Evolutionary conservation across 1,140 invertebrate genomes (phyloP), one percentile per base, ranked within the genome.

Genomic region (Rhynchophorus ferrugineus): DNA sequence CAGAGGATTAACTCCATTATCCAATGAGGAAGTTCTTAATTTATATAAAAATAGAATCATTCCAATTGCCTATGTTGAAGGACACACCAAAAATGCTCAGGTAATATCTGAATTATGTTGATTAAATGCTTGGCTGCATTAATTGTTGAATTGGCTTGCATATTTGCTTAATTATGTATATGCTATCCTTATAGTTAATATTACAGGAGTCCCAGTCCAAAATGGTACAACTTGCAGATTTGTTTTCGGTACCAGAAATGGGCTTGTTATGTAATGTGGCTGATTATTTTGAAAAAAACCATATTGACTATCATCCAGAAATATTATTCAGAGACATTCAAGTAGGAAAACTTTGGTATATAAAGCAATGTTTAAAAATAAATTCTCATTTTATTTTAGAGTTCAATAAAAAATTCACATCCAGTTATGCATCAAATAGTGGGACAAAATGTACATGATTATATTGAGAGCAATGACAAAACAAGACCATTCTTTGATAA

Each of bases 201-300:
- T 77, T 79, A 47, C 72, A 89, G 80, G 77, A 82, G 57, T 75
- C 77, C 29, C 76, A 80, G 50, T 75, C 84, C 5, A 88, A 89
- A 72, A 95, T 97, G 92, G 82, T 93, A 14, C 94, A 98, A 68
- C 71, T 97, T 53, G 91, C 94, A 13, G 95, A 98, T 76, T 70
- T 98, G n/a, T 98, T 98, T 72, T 95, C 92, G 1, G 84, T 97
- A 29, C 95, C 95, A 13, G 94, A 97, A 79, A 95, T 97, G 82
- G 83, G 87, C 57, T 73, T 98, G 19, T 70, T 98, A 2, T 91
- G 91, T 58, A 92, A 95, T 74, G 87, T 96, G 0, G 87, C 91
- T 3, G 90, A 97, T 71, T 95, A 88, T 75, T 96, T 97, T 68
- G 80, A 89, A 46, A 78, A 79, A 35, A 88, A 95, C 68, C 83